A percentile compares a stretch with the other conserved stretches of the same genome.
Conservation (phyloP, 1,140 invertebrate species). For the Caenorhabditis tropicalis region DNA sequence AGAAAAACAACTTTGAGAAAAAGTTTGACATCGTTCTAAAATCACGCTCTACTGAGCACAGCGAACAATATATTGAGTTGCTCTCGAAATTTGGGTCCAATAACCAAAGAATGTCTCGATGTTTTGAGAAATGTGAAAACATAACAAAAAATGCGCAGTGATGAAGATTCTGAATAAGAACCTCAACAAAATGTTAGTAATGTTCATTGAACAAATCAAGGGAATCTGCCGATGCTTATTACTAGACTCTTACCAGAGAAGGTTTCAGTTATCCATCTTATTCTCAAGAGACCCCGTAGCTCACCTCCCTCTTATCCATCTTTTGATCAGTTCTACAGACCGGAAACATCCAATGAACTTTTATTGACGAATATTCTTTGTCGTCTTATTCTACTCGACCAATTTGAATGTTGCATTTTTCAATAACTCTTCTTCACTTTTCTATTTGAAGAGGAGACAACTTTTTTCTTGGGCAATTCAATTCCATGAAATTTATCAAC, state of each 20-base stretch:
- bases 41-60: not conserved
- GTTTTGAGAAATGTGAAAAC: no score
- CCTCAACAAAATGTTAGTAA: no score
- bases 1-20: not conserved
- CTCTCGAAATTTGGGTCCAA: not conserved
- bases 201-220: no score
- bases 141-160: no score
- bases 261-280: no score
- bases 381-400: not conserved
- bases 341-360: not conserved
- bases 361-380: not conserved
- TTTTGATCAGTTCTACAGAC: not conserved
- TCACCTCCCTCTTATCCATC: not conserved
- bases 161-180: no score
- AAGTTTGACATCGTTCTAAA: not conserved
- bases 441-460: not conserved
- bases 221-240: no score
- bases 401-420: constrained; percentile 32
- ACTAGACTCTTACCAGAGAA: no score
- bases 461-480: not conserved
- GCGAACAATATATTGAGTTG: not conserved
- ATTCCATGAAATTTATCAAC: constrained; percentile 37
- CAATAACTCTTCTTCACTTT: constrained; percentile 6
- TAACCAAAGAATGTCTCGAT: not conserved
- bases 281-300: not conserved